Conservation (phyloP, 2,888 invertebrate genomes). For the Chydorus sphaericus region DNA sequence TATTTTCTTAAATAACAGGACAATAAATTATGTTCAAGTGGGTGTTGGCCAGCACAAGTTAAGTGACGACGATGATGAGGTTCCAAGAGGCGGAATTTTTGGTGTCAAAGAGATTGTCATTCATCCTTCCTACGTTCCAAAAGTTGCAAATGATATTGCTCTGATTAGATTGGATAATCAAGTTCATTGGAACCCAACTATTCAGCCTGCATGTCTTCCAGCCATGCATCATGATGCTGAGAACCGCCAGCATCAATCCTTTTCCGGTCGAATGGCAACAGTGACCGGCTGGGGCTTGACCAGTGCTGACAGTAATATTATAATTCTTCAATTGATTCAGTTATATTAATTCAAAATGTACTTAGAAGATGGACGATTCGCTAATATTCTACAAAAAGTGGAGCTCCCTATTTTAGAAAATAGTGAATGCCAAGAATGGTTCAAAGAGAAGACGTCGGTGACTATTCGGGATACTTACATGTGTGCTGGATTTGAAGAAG, state of each 20-base stretch:
- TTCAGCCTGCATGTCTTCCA: constrained; percentile 65
- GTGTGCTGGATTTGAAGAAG: constrained; percentile 24
- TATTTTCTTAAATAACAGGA: no score
- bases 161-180: constrained; percentile 25
- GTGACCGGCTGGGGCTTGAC: constrained; percentile 82
- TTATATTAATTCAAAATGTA: no score
- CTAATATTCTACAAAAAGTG: constrained; percentile 25
- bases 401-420: constrained; percentile 58
- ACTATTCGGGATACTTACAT: constrained; percentile 51
- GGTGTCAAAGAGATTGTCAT: constrained; percentile 35
- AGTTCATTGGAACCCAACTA: constrained; percentile 51
- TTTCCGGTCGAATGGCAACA: constrained; percentile 43
- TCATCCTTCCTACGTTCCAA: constrained; percentile 49
- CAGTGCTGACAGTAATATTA: constrained; percentile 40
- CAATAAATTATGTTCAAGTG: no score
- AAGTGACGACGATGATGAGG: neutral
- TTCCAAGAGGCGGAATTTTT: no score
- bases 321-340: no score
- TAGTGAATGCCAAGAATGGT: constrained; percentile 58
- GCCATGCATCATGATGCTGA: constrained; percentile 27
- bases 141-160: constrained; percentile 13
- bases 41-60: neutral
- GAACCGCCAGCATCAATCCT: no score
- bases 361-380: constrained; percentile 9
- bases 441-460: constrained; percentile 55